These are phyloP conservation scores for Sebastes nivosus DNA, from an alignment of 2,797 vertebrate genomes.

Conservation along the genomic window DNA sequence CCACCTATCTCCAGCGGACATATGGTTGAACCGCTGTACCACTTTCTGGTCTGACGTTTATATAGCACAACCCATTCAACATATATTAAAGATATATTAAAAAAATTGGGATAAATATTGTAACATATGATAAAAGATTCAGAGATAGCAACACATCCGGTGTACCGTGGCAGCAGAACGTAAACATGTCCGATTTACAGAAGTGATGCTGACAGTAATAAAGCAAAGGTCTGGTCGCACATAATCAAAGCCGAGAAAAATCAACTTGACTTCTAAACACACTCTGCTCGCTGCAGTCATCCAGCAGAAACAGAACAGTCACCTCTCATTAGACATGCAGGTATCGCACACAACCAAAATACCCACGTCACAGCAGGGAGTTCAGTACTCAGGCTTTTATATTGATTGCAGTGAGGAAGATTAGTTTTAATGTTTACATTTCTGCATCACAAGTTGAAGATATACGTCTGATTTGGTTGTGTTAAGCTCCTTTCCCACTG, in stretches of 20 bases:
- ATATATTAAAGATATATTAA: neutral
- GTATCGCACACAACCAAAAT: slow-evolving; percentile 28
- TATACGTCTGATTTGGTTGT: neutral
- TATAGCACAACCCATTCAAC: neutral
- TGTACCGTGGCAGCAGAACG: neutral
- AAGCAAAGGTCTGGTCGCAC: slow-evolving; percentile 1
- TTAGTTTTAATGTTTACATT: slow-evolving; percentile 25
- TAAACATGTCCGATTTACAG: neutral
- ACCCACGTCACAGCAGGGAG: slow-evolving; percentile 26
- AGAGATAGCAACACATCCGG: neutral
- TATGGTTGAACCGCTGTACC: neutral
- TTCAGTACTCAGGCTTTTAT: neutral
- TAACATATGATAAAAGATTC: neutral
- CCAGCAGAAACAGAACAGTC: slow-evolving; percentile 37
- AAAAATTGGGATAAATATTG: neutral
- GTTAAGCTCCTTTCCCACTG: neutral
- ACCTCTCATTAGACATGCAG: slow-evolving; percentile 47
- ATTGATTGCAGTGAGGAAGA: slow-evolving; percentile 36
- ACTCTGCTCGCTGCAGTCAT: slow-evolving; percentile 21
- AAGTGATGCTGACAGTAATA: slow-evolving; percentile 1
- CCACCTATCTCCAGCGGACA: neutral
- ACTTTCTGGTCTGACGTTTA: neutral
- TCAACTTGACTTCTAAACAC: slow-evolving; percentile 34
- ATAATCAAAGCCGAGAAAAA: slow-evolving; percentile 33
- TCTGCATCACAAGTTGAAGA: neutral